Evolutionary conservation across 1,140 invertebrate genomes (phyloP), one percentile per base, ranked within the genome.

Genomic region (Drosophila tani): DNA sequence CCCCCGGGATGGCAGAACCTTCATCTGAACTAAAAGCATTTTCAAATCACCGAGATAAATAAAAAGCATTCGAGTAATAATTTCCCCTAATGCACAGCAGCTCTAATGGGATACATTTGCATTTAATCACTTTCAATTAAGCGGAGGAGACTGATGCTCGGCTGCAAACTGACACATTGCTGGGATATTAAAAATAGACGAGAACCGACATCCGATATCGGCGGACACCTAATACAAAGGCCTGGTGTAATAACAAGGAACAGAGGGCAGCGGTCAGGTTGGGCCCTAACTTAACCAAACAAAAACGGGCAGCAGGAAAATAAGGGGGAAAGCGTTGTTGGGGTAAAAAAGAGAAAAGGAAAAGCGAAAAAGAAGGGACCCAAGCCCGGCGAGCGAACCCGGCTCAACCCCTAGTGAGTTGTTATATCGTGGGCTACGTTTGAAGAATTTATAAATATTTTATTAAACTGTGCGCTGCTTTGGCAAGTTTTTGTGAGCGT

Each of bases 371-470:
- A 29, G 35, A 67, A 46, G 35, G 40, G n/a, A 69, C 62, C 38
- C 63, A 67, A 55, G 40, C 64, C 62, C 43, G 14, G 43, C 45
- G 29, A 60, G 43, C 27, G 45, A 60, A 50, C 64, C 43, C 64
- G 64, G 47, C 70, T 73, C 68, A 78, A 70, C 65, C 75, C 75
- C 75, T 66, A 70, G 75, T 60, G 75, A 78, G 75, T 78, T 78
- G 75, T 78, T 78, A 78, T 79, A 79, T 70, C 67, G 67, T 79
- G 76, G 76, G 76, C 62, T 80, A 75, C 77, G 77, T 80, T 80
- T 80, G 77, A 80, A 75, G 77, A 80, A 80, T 80, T 80, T 80
- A 80, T 80, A 80, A 80, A 80, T 80, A 80, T 80, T 80, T 80
- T 80, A 80, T 80, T 80, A 80, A 80, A 80, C 77, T 79, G 77